phyloP scores from a whole-genome alignment of 2,797 vertebrate genomes.

The Sphenopsis melanotis region DNA sequence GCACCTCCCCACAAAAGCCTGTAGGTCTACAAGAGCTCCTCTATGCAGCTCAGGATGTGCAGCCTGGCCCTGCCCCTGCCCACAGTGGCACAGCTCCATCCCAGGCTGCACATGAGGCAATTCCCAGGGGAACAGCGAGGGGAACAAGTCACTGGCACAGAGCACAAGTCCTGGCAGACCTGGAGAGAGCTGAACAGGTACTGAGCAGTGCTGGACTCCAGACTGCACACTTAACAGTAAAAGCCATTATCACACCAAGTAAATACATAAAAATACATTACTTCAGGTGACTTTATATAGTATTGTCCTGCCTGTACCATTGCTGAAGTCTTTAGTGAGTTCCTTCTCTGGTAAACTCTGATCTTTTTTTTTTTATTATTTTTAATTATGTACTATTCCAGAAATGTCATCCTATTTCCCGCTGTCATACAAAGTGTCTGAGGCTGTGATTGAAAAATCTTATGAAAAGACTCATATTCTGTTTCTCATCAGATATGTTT shows the following conservation, averaged over 20 bases:
- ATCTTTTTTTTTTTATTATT: not conserved
- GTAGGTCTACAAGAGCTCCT: not conserved
- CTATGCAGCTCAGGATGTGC: accelerated
- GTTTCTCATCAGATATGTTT: constrained; percentile 22
- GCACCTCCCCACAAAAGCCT: not conserved
- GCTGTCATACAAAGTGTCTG: not conserved
- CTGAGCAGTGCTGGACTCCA: not conserved
- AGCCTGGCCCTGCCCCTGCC: not conserved
- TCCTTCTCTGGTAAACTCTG: not conserved
- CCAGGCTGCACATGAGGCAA: not conserved
- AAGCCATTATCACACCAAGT: not conserved
- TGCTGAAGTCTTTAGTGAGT: not conserved
- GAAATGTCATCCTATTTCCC: not conserved
- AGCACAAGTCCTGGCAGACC: not conserved
- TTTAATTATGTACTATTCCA: constrained; percentile 10
- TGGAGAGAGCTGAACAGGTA: not conserved
- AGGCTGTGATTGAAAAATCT: not conserved
- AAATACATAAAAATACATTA: not conserved
- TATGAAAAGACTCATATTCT: not conserved
- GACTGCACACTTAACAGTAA: not conserved
- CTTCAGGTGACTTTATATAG: not conserved
- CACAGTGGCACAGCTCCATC: not conserved
- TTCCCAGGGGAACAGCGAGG: not conserved
- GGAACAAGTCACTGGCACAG: not conserved
- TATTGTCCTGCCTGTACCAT: not conserved